These are phyloP conservation scores for Chondrilla cf. caribensis DNA, from an alignment of 37 sponge, comb jelly and placozoan species.

Conservation along the genomic window DNA sequence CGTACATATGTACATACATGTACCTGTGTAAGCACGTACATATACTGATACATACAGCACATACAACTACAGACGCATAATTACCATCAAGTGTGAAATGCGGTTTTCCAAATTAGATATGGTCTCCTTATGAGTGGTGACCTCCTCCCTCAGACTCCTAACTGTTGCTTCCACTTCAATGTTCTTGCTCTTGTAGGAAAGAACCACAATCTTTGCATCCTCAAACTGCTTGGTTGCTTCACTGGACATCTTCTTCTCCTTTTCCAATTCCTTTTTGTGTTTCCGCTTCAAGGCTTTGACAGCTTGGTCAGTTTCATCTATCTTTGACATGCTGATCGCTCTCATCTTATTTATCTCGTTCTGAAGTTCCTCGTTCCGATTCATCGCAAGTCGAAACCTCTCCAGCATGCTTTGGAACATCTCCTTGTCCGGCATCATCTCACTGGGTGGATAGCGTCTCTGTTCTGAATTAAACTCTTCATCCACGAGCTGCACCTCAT, in stretches of 20 bases:
- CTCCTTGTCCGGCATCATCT: not conserved
- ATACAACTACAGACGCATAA: too few species aligned
- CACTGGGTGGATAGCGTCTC: too few species aligned
- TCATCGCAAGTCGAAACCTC: not conserved
- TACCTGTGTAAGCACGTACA: too few species aligned
- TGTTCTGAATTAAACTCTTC: too few species aligned
- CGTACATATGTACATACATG: too few species aligned
- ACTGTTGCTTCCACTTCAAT: conserved; percentile 20
- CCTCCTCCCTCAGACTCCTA: too few species aligned
- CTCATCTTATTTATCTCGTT: not conserved
- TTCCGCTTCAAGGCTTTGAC: not conserved
- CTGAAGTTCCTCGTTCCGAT: not conserved
- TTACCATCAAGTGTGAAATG: too few species aligned
- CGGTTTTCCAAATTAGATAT: too few species aligned
- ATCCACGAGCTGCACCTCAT: too few species aligned
- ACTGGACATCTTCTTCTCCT: not conserved
- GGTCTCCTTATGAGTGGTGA: too few species aligned
- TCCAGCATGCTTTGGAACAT: not conserved
- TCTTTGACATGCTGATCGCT: not conserved
- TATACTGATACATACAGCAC: too few species aligned
- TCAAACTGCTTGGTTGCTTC: conserved; percentile 12
- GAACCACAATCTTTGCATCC: conserved; percentile 25
- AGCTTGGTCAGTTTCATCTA: not conserved
- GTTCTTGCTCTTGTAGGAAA: conserved; percentile 30
- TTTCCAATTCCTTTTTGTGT: not conserved